These are phyloP conservation scores for Neocloeon triangulifer DNA, from an alignment of 1,140 invertebrate genomes.

Conservation along the genomic window DNA sequence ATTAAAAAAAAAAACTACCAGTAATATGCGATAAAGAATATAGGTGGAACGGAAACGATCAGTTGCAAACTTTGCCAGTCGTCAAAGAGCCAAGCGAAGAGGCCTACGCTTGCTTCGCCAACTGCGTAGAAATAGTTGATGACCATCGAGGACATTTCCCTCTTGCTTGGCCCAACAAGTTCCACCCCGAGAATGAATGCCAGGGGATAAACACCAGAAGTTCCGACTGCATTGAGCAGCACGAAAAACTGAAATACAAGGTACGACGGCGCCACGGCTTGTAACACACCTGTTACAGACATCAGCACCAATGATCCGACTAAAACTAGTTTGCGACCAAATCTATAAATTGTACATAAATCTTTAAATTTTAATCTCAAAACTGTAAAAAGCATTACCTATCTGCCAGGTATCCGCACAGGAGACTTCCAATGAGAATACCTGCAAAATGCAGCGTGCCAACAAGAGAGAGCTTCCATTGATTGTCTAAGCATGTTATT, in stretches of 20 bases:
- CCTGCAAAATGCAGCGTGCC: conserved; percentile 35
- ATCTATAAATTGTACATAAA: conserved; percentile 17
- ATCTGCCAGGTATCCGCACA: conserved; percentile 31
- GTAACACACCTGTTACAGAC: conserved; percentile 24
- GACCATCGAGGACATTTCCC: conserved; percentile 35
- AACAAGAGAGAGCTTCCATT: conserved; percentile 35
- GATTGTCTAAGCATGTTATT: conserved; percentile 28
- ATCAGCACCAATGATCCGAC: conserved; percentile 28
- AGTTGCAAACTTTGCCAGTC: conserved; percentile 35
- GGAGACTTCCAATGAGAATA: conserved; percentile 27
- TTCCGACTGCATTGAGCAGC: conserved; percentile 30
- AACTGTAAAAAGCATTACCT: conserved; percentile 20
- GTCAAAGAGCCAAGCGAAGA: conserved; percentile 27
- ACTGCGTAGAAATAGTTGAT: conserved; percentile 39
- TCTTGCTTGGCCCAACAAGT: conserved; percentile 33
- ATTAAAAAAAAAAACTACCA: no score
- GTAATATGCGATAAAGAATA: conserved; percentile 27
- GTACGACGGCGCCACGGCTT: conserved; percentile 27
- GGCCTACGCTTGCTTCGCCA: conserved; percentile 31
- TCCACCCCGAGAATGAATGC: conserved; percentile 40
- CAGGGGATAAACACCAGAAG: conserved; percentile 31
- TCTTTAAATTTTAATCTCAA: no score
- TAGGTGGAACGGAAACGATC: conserved; percentile 25
- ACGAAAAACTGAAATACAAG: conserved; percentile 26
- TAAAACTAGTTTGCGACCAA: conserved; percentile 30